Evolutionary conservation across 2,797 vertebrate genomes (phyloP).

Genomic region (Selene dorsalis): DNA sequence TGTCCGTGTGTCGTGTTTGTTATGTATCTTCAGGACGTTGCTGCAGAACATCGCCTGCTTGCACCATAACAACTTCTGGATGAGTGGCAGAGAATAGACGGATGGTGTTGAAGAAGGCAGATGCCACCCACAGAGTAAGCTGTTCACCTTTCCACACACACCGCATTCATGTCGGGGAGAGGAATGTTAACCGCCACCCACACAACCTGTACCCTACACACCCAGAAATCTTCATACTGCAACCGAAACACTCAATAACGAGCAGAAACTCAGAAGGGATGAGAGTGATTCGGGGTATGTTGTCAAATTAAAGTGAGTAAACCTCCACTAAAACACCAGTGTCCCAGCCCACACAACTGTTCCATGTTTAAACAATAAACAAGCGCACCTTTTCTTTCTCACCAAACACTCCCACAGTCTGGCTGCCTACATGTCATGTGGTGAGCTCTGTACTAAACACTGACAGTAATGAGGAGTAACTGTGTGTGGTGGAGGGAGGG

Average conservation of each 20-base stretch:
- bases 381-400: conserved; percentile 40
- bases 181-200: conserved; percentile 19
- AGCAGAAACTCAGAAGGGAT: conserved; percentile 40
- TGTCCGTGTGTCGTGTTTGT: too few species aligned
- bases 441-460: background rate
- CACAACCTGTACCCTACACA: background rate
- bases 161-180: background rate
- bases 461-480: background rate
- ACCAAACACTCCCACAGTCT: conserved; percentile 40
- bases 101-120: background rate
- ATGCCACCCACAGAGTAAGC: conserved; percentile 8
- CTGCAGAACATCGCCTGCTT: too few species aligned
- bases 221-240: conserved; percentile 6
- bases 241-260: conserved; percentile 33
- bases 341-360: conserved; percentile 19
- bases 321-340: conserved; percentile 46
- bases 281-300: conserved; percentile 26
- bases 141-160: conserved; percentile 8
- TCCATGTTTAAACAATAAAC: conserved; percentile 38
- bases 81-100: background rate
- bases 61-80: background rate
- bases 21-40: too few species aligned
- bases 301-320: conserved; percentile 40
- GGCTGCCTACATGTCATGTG: conserved; percentile 11
- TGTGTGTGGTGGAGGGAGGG: conserved; percentile 21